Evolutionary conservation across 1,140 invertebrate genomes (phyloP), one percentile per base, ranked within the genome.

Genomic region (Pentalonia nigronervosa): DNA sequence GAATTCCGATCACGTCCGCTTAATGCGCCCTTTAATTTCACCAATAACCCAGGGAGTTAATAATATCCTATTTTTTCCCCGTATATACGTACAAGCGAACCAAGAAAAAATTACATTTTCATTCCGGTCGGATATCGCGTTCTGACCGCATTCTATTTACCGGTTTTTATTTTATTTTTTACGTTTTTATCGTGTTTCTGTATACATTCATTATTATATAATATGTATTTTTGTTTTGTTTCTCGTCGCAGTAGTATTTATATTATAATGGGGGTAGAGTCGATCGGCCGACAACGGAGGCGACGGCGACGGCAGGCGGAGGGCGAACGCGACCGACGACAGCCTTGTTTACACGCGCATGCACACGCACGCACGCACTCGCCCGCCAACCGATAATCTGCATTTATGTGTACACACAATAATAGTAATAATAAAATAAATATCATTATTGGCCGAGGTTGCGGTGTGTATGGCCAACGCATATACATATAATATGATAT

Each of bases 1-100:
- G 90, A 45, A 93, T 93, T 93, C 91, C 91, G 91, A 93, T 93
- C 91, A 93, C 91, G 91, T 56, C 23, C 91, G 48, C 56, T 36
- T 93, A 93, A 93, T 53, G 81, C 91, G 91, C 81, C 91, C 91
- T 93, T 93, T 84, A 93, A 93, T 93, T 93, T 84, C 81, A 93
- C 81, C 91, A 86, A 86, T 86, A 86, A 86, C 81, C 91, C 81
- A 81, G 23, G 48, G 48, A 93, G 91, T 93, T 86, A 86, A 93
- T 93, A 93, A 83, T n/a, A 93, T 93, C 81, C 76, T 36, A 9
- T 47, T 67, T 91, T 81, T 48, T 7, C 11, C 47, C 2, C 30
- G n/a, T 76, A 76, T 34, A 17, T n/a, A n/a, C 6, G 17, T n/a
- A 34, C 47, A n/a, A 30, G 41, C 60, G 30, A 47, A 9, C 86